Percentiles rank a stretch among this genome's conserved stretches.
Evolutionary conservation across 2,888 invertebrate species (phyloP).

Genomic region (Conistra vaccinii): DNA sequence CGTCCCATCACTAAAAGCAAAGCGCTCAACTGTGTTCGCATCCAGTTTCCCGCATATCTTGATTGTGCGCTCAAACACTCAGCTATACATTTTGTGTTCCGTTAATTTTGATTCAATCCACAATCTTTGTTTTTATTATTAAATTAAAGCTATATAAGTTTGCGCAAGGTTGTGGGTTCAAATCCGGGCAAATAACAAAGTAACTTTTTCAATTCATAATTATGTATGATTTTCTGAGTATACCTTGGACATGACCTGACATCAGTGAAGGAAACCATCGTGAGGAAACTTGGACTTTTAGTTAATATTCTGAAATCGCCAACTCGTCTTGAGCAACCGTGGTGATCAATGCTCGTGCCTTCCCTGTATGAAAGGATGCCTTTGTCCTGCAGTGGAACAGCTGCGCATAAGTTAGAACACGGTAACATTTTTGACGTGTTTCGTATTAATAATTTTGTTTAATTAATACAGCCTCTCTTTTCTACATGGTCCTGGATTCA

Average conservation of each 20-base stretch:
- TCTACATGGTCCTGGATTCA: too few relatives aligned
- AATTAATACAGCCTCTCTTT: too few relatives aligned
- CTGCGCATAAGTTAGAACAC: too few relatives aligned
- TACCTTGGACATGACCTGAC: background rate
- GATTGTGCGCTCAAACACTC: conserved; percentile 82
- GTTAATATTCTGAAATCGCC: too few relatives aligned
- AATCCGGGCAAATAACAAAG: background rate
- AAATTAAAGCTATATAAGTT: conserved; percentile 4
- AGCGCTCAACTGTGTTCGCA: conserved; percentile 77
- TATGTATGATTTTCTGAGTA: background rate
- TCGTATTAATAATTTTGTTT: too few relatives aligned
- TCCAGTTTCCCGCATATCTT: conserved; percentile 81
- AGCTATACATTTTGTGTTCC: conserved; percentile 70
- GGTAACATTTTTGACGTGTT: too few relatives aligned
- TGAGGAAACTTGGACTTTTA: background rate
- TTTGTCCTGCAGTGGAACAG: too few relatives aligned
- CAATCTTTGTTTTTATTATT: conserved; percentile 63
- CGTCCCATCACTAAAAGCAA: conserved; percentile 71
- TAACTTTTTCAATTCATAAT: background rate
- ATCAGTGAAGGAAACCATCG: background rate
- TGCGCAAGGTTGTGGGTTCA: background rate
- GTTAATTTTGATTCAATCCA: conserved; percentile 71
- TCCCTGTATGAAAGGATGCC: too few relatives aligned
- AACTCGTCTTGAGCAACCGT: too few relatives aligned
- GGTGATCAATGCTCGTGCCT: too few relatives aligned